phyloP scores from a whole-genome alignment of 92 coral and sea anemone species.

The Bergia puertoricense region DNA sequence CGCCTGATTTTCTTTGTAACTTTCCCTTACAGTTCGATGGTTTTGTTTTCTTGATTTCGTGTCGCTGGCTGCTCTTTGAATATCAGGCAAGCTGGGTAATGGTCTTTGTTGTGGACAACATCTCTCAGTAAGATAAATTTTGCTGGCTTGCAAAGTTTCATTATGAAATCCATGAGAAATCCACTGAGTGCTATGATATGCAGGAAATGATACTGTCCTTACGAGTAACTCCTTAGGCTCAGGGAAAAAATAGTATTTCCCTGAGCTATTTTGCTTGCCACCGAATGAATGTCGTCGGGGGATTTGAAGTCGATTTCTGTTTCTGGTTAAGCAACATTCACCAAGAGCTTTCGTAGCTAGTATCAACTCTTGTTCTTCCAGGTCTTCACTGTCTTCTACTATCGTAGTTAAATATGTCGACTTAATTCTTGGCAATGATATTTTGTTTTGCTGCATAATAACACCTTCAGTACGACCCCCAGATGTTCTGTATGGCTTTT shows the following conservation, averaged over 20 bases:
- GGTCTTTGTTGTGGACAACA: neutral
- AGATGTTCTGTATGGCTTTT: neutral
- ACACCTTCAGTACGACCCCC: neutral
- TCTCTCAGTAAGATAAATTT: neutral
- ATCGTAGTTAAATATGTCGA: slow-evolving; percentile 19
- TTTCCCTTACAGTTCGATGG: neutral
- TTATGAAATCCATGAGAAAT: slow-evolving; percentile 3
- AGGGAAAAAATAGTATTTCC: neutral
- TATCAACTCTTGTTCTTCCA: neutral
- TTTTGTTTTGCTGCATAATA: neutral
- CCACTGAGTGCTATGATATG: neutral
- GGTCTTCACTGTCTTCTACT: slow-evolving; percentile 20
- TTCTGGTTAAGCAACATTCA: neutral
- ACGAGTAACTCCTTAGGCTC: neutral
- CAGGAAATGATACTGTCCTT: neutral
- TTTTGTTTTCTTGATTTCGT: neutral
- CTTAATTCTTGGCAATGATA: slow-evolving; percentile 12
- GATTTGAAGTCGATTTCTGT: neutral
- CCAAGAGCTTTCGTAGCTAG: neutral
- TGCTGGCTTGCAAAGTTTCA: slow-evolving; percentile 10
- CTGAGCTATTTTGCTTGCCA: neutral
- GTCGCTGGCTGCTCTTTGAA: neutral
- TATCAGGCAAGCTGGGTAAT: neutral
- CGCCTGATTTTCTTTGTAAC: neutral
- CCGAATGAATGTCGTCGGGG: slow-evolving; percentile 23